Evolutionary conservation across 2,797 vertebrate genomes (phyloP), one percentile per base, ranked within the genome.

Genomic region (Ctenopoma multispine): DNA sequence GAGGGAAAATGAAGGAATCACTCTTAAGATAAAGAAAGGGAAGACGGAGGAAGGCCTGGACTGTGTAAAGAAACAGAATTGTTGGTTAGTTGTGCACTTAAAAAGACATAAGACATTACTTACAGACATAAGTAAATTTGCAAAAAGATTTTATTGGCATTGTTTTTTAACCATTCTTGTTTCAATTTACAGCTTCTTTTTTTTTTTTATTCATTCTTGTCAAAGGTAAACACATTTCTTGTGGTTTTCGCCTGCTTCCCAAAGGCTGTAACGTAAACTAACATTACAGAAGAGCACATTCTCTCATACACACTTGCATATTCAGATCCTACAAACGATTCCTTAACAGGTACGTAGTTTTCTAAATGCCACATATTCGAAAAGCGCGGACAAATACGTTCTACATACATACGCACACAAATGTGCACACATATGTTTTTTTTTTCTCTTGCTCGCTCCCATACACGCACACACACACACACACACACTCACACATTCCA

Each of bases 251-350:
- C 65, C 82, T 63, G 10, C 55, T 71, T 4, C 66, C 80, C 75
- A 21, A 34, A 55, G 44, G 80, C 79, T 41, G 62, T 62, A 85
- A 84, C 77, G 79, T 81, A 87, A 91, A 87, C 80, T 82, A 87
- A 87, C 84, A 84, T 85, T 75, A 91, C 80, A 89, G 82, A 89
- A 89, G 82, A 88, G 81, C 90, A 83, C 84, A 77, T 76, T 72
- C 89, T 87, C 81, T 85, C 87, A 73, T 6, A 87, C 90, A 71
- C 76, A 49, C 87, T 93, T 94, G 92, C 92, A 93, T 93, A 94
- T 93, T 93, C 91, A 94, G 86, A 92, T 90, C 90, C 93, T 94
- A 93, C 92, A 91, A 91, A 94, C 86, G 70, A 92, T 84, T 91
- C 89, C 81, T 89, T 90, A 83, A 92, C 84, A 56, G 85, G 84